Conservation (phyloP, 1,140 invertebrate species). For the Ceratina australensis region DNA sequence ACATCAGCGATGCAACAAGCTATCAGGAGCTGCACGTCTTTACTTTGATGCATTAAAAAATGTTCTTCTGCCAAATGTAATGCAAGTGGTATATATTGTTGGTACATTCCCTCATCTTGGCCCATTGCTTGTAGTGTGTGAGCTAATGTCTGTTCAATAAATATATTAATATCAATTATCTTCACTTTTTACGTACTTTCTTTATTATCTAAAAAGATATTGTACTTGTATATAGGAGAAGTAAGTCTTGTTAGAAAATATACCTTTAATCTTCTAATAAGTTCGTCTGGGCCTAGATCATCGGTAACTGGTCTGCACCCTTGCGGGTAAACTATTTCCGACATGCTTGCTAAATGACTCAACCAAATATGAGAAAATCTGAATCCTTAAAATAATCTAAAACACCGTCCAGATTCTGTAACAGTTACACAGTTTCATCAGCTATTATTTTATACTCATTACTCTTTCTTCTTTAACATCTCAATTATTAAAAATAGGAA, state of each 20-base stretch:
- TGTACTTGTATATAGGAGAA: not conserved
- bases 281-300: slow-evolving; percentile 96
- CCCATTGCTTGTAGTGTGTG: slow-evolving; percentile 97
- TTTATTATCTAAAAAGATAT: not conserved
- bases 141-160: slow-evolving; percentile 86
- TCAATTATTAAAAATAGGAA: too few relatives aligned
- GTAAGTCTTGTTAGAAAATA: slow-evolving; percentile 11
- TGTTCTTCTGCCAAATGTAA: slow-evolving; percentile 95
- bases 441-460: not conserved
- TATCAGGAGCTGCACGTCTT: slow-evolving; percentile 96
- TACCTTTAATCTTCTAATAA: slow-evolving; percentile 96
- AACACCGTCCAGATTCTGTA: slow-evolving; percentile 77
- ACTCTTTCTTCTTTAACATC: not conserved
- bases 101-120: slow-evolving; percentile 95
- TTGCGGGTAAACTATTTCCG: slow-evolving; percentile 92
- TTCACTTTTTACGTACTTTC: not conserved
- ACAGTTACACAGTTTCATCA: slow-evolving; percentile 39
- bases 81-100: slow-evolving; percentile 96
- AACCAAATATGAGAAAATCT: slow-evolving; percentile 54
- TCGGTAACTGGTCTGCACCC: slow-evolving; percentile 93
- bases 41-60: slow-evolving; percentile 93
- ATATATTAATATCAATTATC: slow-evolving; percentile 25
- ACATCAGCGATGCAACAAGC: slow-evolving; percentile 99
- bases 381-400: slow-evolving; percentile 65
- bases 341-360: slow-evolving; percentile 77